Evolutionary conservation across 2,888 invertebrate genomes (phyloP).

Genomic region (Drosophila mimetica): DNA sequence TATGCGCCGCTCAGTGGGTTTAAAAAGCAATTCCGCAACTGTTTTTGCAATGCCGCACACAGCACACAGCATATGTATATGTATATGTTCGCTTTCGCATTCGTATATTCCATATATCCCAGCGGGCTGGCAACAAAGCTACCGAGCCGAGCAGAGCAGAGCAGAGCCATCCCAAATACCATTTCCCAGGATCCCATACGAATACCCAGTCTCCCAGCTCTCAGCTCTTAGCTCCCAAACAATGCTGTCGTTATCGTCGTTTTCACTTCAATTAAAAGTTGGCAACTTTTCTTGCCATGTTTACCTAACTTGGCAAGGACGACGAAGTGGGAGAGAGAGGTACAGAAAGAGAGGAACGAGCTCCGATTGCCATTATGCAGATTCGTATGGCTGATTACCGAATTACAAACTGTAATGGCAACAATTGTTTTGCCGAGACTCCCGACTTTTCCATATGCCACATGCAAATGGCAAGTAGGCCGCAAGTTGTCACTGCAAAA

Average conservation of each 20-base stretch:
- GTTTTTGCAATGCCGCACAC: slow-evolving; percentile 66
- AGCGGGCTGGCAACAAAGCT: slow-evolving; percentile 64
- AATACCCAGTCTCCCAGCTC: slow-evolving; percentile 25
- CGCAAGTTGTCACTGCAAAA: slow-evolving; percentile 60
- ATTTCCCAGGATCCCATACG: slow-evolving; percentile 18
- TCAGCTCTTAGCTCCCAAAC: slow-evolving; percentile 55
- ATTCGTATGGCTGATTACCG: slow-evolving; percentile 79
- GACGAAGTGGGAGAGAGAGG: slow-evolving; percentile 4
- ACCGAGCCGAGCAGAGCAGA: slow-evolving; percentile 41
- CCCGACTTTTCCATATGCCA: slow-evolving; percentile 64
- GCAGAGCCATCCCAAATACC: slow-evolving; percentile 20
- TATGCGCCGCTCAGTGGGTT: slow-evolving; percentile 75
- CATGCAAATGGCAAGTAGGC: slow-evolving; percentile 53
- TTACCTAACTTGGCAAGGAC: slow-evolving; percentile 68
- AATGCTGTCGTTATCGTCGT: slow-evolving; percentile 81
- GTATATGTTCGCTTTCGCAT: slow-evolving; percentile 24
- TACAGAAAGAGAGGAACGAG: slow-evolving; percentile 4
- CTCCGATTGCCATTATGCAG: slow-evolving; percentile 79
- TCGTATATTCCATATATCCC: slow-evolving; percentile 50
- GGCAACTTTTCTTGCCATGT: slow-evolving; percentile 79
- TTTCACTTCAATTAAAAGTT: slow-evolving; percentile 83
- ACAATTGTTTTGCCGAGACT: slow-evolving; percentile 69
- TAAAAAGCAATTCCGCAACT: slow-evolving; percentile 79
- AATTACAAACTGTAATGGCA: slow-evolving; percentile 79
- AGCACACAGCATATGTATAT: slow-evolving; percentile 37